Conservation (phyloP, 2,797 vertebrate genomes). For the Pyrocephalus nanus region DNA sequence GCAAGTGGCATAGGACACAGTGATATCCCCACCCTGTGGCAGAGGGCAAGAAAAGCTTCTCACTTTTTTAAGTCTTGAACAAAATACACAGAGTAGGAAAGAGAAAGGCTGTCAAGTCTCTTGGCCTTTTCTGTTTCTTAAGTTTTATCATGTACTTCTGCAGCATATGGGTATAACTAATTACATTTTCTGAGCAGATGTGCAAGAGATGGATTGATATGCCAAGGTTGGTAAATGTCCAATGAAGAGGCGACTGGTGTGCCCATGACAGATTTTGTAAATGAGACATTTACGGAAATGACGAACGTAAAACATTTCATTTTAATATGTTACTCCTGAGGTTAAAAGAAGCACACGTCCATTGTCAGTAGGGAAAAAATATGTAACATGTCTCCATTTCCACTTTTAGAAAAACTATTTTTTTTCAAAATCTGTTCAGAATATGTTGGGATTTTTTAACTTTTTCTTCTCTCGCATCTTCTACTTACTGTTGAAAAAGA, state of each 20-base stretch:
- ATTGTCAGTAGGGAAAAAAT: not conserved
- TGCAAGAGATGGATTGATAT: conserved; percentile 61
- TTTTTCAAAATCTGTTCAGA: not conserved
- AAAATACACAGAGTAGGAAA: not conserved
- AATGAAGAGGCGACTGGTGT: conserved; percentile 41
- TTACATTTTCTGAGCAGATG: conserved; percentile 61
- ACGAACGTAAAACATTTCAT: not conserved
- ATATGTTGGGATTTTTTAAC: not conserved
- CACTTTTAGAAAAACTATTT: not conserved
- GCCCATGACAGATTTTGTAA: conserved; percentile 53
- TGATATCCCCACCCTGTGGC: not conserved
- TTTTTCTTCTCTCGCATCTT: not conserved
- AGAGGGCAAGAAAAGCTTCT: conserved; percentile 24
- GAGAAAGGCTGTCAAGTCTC: conserved; percentile 7
- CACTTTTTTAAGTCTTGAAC: not conserved
- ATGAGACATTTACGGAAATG: conserved; percentile 37
- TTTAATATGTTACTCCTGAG: not conserved
- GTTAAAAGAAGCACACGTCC: conserved; percentile 5
- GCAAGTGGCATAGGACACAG: not conserved
- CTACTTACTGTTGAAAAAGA: not conserved
- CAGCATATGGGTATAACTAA: conserved; percentile 59
- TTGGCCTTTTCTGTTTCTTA: conserved; percentile 23
- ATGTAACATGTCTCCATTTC: not conserved
- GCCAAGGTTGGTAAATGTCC: conserved; percentile 59
- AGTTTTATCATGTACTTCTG: conserved; percentile 41